These are phyloP conservation scores for Acrocyrtus sp. DNA, from an alignment of 2,888 invertebrate species.

Conservation along the genomic window DNA sequence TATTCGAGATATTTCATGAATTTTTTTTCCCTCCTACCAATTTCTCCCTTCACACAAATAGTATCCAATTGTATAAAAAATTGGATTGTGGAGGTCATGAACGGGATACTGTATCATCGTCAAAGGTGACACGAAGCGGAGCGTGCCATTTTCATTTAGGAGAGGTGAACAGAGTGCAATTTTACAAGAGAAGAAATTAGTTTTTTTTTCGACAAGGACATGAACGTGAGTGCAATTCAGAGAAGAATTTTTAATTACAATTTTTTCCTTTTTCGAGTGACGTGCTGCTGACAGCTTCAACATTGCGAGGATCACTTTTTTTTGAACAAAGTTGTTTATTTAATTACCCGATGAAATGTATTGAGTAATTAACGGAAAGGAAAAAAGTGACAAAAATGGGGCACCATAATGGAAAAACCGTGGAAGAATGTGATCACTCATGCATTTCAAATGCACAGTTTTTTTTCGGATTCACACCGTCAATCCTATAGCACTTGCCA, in stretches of 20 bases:
- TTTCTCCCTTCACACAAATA: no score
- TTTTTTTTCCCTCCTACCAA: conserved; percentile 17
- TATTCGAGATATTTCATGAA: conserved; percentile 23
- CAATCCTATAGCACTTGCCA: background rate
- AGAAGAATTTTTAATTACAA: background rate
- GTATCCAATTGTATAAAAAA: no score
- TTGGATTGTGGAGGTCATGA: no score
- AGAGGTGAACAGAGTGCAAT: no score
- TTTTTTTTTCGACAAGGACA: conserved; percentile 9
- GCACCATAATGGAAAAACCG: no score
- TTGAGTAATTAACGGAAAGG: conserved; percentile 18
- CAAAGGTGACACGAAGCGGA: no score
- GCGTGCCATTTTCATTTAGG: no score
- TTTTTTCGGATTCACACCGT: background rate
- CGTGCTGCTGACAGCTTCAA: no score
- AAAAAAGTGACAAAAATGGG: conserved; percentile 2
- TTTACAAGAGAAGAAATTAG: conserved; percentile 11
- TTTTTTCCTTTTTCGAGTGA: background rate
- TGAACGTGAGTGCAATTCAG: no score
- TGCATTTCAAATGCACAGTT: conserved; percentile 15
- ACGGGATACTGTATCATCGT: background rate
- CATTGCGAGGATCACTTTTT: no score
- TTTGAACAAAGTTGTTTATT: no score
- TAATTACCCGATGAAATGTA: conserved; percentile 15
- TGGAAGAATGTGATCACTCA: conserved; percentile 16